Evolutionary conservation across 1,140 invertebrate genomes (phyloP), one percentile per base, ranked within the genome.

Genomic region (Tetramorium simillimum): DNA sequence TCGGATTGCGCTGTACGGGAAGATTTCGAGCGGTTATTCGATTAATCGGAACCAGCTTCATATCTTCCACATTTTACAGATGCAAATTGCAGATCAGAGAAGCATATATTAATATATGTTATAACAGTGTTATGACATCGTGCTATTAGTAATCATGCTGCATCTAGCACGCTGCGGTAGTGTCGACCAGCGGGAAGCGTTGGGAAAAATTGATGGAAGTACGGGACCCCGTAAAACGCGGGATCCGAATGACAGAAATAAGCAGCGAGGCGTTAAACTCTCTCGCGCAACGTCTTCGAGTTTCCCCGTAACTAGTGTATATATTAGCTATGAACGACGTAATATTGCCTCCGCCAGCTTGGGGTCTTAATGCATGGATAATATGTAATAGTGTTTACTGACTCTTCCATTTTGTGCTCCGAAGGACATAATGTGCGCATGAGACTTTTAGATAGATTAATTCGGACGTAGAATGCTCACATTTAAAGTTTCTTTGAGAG

Each of bases 301-400:
- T 75, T 43, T 77, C 21, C n/a, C 37, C 4, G 37, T 37, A 62
- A 76, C 21, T 28, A 21, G 37, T 28, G 28, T n/a, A 62, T 60
- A 60, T 77, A 77, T 77, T 62, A 46, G 21, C 21, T 28, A 60
- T 18, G 9, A 76, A 60, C 21, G 56, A 60, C 5, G 53, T 62
- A 28, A 77, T 77, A 62, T 60, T 62, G 33, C 53, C n/a, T 43
- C 53, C 21, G 49, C 7, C n/a, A 40, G 16, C 73, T 62, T 77
- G 53, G 14, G 21, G 73, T 40, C 37, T 62, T 62, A 77, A 77
- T 77, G 16, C 16, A 77, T 28, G 21, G 37, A 76, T 76, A 60
- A 77, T 56, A 60, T 76, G 37, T 24, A 77, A 77, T 62, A 51
- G 37, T 77, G 21, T 73, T 73, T 73, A 37, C 12, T n/a, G 18